phyloP scores from a whole-genome alignment of 1,140 invertebrate genomes.

The Watersipora subatra region DNA sequence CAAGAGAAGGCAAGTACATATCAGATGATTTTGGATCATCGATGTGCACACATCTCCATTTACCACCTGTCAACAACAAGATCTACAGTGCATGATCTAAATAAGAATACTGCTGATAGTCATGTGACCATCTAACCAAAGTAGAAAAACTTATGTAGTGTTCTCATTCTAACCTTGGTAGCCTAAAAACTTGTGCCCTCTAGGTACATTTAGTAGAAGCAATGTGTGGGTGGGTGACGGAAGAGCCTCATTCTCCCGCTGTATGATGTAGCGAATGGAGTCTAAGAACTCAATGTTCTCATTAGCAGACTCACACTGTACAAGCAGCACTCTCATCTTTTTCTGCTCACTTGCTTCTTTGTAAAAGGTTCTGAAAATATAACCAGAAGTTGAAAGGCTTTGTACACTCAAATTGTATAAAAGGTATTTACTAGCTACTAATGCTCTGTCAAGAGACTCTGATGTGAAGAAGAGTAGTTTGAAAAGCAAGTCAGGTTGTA shows the following conservation, averaged over 20 bases:
- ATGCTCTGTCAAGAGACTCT: not conserved
- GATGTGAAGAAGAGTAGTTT: not conserved
- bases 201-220: not conserved
- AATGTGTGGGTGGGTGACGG: not conserved
- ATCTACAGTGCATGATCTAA: not conserved
- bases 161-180: not conserved
- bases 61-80: conserved; percentile 18
- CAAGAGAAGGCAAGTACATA: conserved; percentile 15
- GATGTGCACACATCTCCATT: conserved; percentile 30
- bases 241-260: conserved; percentile 13
- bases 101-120: not conserved
- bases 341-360: conserved; percentile 9
- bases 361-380: conserved; percentile 15
- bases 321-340: conserved; percentile 18
- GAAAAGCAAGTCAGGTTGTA: not conserved
- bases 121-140: not conserved
- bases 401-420: not conserved
- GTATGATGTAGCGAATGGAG: conserved; percentile 24
- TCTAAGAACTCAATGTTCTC: conserved; percentile 23
- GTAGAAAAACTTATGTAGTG: not conserved
- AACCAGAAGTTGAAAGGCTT: not conserved
- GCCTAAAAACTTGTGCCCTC: not conserved
- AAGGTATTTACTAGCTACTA: not conserved
- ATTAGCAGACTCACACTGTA: conserved; percentile 31
- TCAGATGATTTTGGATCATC: conserved; percentile 22